Percentiles rank a stretch among this genome's conserved stretches.
Conservation (phyloP, 2,113 vertebrate species). For the Oxyruncus cristatus region DNA sequence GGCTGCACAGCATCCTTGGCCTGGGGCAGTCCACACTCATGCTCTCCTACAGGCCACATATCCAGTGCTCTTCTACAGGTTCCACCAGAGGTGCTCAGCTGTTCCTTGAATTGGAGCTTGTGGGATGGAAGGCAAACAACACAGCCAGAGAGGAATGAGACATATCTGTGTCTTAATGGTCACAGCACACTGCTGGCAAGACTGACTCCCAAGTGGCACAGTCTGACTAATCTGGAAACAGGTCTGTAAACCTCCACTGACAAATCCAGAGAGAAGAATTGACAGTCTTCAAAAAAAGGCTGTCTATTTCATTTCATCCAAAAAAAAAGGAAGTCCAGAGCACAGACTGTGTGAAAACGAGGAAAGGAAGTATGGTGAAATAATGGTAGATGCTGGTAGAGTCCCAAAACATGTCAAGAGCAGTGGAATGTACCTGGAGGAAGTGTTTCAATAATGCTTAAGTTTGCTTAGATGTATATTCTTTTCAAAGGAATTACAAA, state of each 20-base stretch:
- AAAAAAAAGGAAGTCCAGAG: neutral
- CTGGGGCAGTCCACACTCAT: neutral
- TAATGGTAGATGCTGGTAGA: neutral
- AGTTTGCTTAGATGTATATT: neutral
- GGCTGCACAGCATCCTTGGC: neutral
- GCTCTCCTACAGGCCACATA: neutral
- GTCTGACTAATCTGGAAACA: neutral
- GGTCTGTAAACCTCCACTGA: neutral
- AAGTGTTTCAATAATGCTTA: neutral
- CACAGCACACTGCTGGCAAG: neutral
- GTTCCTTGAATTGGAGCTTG: neutral
- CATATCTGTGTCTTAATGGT: neutral
- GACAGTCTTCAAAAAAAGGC: neutral
- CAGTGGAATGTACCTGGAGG: neutral
- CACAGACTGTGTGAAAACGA: neutral
- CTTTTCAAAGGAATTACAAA: neutral
- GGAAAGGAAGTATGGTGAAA: neutral
- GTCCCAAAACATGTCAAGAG: neutral
- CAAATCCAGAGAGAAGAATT: neutral
- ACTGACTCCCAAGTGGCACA: accelerated
- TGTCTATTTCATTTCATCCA: neutral
- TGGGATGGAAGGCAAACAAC: neutral
- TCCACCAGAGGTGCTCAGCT: too few relatives aligned
- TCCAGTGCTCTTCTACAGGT: neutral
- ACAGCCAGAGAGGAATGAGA: neutral